Evolutionary conservation across 2,888 invertebrate species (phyloP), one percentile per base, ranked within the genome.

Genomic region (Volucella inanis): DNA sequence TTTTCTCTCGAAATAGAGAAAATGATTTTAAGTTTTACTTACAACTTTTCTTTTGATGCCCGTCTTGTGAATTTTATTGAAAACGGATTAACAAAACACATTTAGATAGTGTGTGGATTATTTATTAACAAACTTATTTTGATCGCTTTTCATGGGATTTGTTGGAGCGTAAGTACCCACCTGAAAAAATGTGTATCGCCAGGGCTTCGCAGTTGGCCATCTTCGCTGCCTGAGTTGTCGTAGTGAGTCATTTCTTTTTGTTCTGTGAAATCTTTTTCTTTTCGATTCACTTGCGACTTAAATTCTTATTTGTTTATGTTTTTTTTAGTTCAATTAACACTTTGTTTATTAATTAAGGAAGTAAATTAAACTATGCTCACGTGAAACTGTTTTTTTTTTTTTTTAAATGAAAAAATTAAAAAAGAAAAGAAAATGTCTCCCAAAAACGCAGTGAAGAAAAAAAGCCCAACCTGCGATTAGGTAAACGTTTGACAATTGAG

Each of bases 191-290:
- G 89, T 81, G 90, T 90, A 88, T 92, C 92, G 81, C 93, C 92
- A 88, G 96, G 96, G 91, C 96, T 96, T 90, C 95, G 95, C 91
- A 97, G 93, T 94, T 97, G 97, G 88, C 97, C 97, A 92, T 97
- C 97, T 93, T 97, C 97, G 92, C 96, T 96, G 75, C 91, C 92
- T 72, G 92, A 92, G 87, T 90, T 90, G 87, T 90, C 90, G 87
- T 87, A 88, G 75, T 88, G 88, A 71, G 87, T 87, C 87, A 88
- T 88, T 70, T 43, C 71, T 64, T 47, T 67, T 39, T 50, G 55
- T 64, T 55, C 18, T 47, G 14, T 47, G 11, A 38, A 49, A 49
- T 18, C 59, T 50, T 68, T 31, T 14, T 50, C 18, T 59, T 47
- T 8, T 45, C 14, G 45, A 68, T 4, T 22, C 22, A 22, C 22